Evolutionary conservation across 2,888 invertebrate genomes (phyloP).

Genomic region (Polydrusus pterygomalis): DNA sequence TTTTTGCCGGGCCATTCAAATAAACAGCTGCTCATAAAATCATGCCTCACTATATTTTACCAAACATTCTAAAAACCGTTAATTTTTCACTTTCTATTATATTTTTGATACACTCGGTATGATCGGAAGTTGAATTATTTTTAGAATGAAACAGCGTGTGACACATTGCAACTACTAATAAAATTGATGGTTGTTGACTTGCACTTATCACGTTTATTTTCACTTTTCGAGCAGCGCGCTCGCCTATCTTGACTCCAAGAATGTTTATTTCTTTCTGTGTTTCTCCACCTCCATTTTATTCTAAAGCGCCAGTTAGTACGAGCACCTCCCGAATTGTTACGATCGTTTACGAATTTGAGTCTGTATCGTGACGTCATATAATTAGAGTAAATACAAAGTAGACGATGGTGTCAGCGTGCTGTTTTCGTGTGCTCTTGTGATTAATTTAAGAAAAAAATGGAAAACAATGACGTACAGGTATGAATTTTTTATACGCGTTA

Average conservation of each 20-base stretch:
- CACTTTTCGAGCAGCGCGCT: constrained; percentile 36
- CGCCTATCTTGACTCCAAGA: constrained; percentile 34
- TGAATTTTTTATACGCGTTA: constrained; percentile 61
- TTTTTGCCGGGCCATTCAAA: constrained; percentile 25
- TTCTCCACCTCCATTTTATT: constrained; percentile 62
- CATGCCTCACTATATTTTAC: not conserved
- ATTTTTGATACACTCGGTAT: constrained; percentile 15
- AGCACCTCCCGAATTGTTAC: constrained; percentile 64
- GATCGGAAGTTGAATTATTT: constrained; percentile 17
- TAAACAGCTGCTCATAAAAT: not conserved
- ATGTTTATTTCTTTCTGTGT: constrained; percentile 54
- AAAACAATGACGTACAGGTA: constrained; percentile 72
- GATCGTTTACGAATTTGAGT: constrained; percentile 68
- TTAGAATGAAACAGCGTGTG: constrained; percentile 26
- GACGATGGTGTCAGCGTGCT: constrained; percentile 79
- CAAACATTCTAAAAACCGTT: not conserved
- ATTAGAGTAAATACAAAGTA: constrained; percentile 83
- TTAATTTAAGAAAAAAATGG: constrained; percentile 70
- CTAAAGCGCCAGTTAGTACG: constrained; percentile 67
- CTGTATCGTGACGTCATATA: constrained; percentile 80
- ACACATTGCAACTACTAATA: constrained; percentile 29
- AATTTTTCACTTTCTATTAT: not conserved
- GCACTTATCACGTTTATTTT: constrained; percentile 45
- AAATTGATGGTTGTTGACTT: constrained; percentile 32
- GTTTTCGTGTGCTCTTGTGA: constrained; percentile 69